Base-by-base conservation (phyloP, 2,113 vertebrate species). In the Manacus vitellinus region DNA sequence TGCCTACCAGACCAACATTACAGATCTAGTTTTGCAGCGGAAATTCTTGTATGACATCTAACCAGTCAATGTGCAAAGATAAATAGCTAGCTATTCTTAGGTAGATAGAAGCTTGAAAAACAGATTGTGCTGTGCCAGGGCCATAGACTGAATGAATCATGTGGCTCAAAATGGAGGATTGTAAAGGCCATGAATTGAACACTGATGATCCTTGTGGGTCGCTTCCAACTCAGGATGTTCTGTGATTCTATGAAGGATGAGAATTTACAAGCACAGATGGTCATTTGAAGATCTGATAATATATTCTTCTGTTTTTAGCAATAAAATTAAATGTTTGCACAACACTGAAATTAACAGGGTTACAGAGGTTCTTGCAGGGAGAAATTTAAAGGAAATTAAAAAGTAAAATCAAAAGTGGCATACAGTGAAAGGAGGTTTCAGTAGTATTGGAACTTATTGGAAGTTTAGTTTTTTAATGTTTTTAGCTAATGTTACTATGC, bases 351-450 rank as follows among this genome's bases (percentile, higher is more conserved):
- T 59, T 15, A 73, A 52, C 13, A 27, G 19, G 23, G 4, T 39
- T 62, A 10, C 15, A 27, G 39, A 72, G 4, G 9, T 46, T 87
- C 35, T 59, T 80, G 6, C 8, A 51, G 31, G 28, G 4, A 66
- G 4, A 46, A 51, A 9, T 37, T 28, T 4, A 62, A 54, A 85
- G 22, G 20, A 80, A 78, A 82, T 41, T 18, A 35, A 70, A 88
- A 65, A 13, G 9, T 25, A 47, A 65, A 75, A 49, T 0, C 2
- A 67, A 67, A 77, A 79, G 5, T 25, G 2, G 0, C 2, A 10
- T 43, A 25, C 20, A 24, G 22, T 37, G 16, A 41, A 70, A 84
- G 3, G 2, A 4, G 5, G 37, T 47, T 51, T 67, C 41, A 58
- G 5, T 44, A 49, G 25, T 14, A 35, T 61, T 27, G n/a, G 8